phyloP scores from a whole-genome alignment of 2,113 vertebrate genomes.

The Lipophrys pholis region DNA sequence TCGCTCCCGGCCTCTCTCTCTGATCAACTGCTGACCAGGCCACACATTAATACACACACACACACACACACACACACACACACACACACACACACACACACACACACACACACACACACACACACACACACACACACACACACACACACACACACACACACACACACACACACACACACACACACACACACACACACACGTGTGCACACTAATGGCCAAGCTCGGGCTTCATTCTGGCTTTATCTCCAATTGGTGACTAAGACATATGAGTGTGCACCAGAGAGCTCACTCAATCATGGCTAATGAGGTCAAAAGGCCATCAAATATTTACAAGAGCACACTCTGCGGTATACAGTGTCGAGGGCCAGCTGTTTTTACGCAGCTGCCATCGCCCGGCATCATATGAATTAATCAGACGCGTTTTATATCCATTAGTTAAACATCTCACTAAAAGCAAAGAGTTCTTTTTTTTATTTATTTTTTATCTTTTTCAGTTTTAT shows the following conservation, averaged over 20 bases:
- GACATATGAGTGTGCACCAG: conserved; percentile 65
- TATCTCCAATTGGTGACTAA: conserved; percentile 68
- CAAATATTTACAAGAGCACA: conserved; percentile 79
- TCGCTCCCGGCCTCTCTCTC: conserved; percentile 7
- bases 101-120: conserved; percentile 26
- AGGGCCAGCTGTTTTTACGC: conserved; percentile 53
- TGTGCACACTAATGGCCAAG: conserved; percentile 58
- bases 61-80: conserved; percentile 46
- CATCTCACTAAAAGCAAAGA: conserved; percentile 48
- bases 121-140: conserved; percentile 40
- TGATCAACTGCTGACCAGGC: conserved; percentile 64
- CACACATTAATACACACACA: conserved; percentile 56
- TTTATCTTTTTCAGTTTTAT: neutral
- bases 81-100: conserved; percentile 32
- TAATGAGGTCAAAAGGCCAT: conserved; percentile 82
- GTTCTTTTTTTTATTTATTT: conserved; percentile 30
- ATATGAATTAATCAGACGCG: conserved; percentile 62
- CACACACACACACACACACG: conserved; percentile 45
- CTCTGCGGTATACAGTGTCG: conserved; percentile 56
- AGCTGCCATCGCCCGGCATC: conserved; percentile 22
- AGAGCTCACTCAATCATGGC: conserved; percentile 74
- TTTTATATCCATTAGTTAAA: conserved; percentile 53
- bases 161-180: neutral
- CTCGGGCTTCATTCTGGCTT: conserved; percentile 35
- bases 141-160: conserved; percentile 45